phyloP scores from a whole-genome alignment of 2,113 vertebrate genomes.

The Gobius niger region DNA sequence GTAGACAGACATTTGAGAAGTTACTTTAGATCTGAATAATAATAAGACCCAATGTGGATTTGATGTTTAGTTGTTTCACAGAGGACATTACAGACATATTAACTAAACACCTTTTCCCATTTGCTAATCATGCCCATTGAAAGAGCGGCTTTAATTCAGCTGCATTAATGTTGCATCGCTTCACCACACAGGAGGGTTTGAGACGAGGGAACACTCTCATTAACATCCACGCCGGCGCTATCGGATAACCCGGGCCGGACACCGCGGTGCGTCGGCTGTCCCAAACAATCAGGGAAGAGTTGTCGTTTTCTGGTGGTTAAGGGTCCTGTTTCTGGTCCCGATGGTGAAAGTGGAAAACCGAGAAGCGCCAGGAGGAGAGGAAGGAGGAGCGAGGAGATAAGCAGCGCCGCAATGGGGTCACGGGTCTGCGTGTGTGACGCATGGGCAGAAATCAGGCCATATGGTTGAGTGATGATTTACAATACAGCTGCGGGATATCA shows the following conservation, averaged over 20 bases:
- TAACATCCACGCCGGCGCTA: constrained; percentile 2
- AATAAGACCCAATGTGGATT: too few species aligned
- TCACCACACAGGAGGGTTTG: neutral
- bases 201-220: neutral
- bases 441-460: neutral
- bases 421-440: constrained; percentile 4
- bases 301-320: neutral
- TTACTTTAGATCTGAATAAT: too few species aligned
- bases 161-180: too few species aligned
- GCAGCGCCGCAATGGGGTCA: constrained; percentile 21
- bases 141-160: too few species aligned
- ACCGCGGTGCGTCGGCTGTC: constrained; percentile 34
- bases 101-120: too few species aligned
- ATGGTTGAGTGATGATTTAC: neutral
- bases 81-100: too few species aligned
- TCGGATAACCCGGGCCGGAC: constrained; percentile 7
- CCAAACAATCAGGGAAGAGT: constrained; percentile 34
- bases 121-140: too few species aligned
- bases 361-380: constrained; percentile 17
- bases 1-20: too few species aligned
- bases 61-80: too few species aligned
- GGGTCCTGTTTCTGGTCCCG: constrained; percentile 39
- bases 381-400: constrained; percentile 13
- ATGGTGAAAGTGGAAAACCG: constrained; percentile 61
- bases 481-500: neutral